Conservation (phyloP, 2,888 invertebrate genomes). For the Seira musarum region DNA sequence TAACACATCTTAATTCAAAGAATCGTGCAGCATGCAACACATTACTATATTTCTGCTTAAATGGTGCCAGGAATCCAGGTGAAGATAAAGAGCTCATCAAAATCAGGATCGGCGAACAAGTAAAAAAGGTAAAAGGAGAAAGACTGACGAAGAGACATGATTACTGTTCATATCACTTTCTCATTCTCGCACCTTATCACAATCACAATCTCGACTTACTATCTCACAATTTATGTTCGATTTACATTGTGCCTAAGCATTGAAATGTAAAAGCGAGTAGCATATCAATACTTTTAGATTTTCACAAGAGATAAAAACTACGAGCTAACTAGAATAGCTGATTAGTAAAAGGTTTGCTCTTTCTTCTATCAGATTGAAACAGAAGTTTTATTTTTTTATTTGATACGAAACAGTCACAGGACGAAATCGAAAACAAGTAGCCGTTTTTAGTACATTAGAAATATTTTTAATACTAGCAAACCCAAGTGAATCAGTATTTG, state of each 20-base stretch:
- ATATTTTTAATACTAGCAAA: no score
- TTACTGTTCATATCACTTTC: no score
- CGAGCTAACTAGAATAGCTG: background rate
- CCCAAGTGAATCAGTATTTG: no score
- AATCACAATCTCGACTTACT: background rate
- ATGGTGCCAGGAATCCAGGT: background rate
- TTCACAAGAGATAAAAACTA: background rate
- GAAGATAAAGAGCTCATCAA: background rate
- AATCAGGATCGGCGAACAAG: background rate
- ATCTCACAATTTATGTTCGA: background rate
- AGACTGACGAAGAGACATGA: background rate
- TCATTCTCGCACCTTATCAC: no score
- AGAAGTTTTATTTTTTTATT: background rate
- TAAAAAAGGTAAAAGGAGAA: background rate
- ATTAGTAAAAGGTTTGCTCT: background rate
- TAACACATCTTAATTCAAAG: background rate
- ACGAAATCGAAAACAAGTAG: no score
- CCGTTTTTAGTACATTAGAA: no score
- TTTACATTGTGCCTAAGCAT: no score
- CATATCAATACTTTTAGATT: no score
- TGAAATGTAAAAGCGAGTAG: no score
- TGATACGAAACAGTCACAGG: no score
- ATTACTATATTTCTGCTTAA: background rate
- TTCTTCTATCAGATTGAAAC: background rate
- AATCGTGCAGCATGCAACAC: background rate